These are phyloP conservation scores for Orchesella flavescens DNA, from an alignment of 2,888 invertebrate genomes.

Conservation along the genomic window DNA sequence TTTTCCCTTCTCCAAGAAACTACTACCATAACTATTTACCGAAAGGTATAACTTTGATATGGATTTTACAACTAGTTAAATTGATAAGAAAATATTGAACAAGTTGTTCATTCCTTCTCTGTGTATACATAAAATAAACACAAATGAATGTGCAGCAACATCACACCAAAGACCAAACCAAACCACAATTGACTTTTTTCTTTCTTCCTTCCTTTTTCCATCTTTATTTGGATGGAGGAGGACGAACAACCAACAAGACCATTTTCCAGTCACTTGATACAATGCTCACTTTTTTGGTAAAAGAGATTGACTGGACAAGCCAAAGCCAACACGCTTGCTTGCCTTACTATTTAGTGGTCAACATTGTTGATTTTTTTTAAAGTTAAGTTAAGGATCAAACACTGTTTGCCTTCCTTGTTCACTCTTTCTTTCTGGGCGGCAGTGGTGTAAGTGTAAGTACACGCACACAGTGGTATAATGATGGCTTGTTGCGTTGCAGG, in stretches of 20 bases:
- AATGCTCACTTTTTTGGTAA: too few species aligned
- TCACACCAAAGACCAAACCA: not conserved
- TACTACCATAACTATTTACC: too few species aligned
- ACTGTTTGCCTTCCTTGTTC: constrained; percentile 17
- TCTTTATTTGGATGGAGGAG: constrained; percentile 35
- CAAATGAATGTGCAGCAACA: not conserved
- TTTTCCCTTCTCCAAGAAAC: too few species aligned
- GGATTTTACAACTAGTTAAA: not conserved
- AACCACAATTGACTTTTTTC: not conserved
- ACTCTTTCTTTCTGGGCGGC: constrained; percentile 38
- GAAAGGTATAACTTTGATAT: too few species aligned
- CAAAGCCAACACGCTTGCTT: not conserved
- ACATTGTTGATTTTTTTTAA: constrained; percentile 11
- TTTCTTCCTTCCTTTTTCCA: constrained; percentile 24
- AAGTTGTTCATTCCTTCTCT: not conserved
- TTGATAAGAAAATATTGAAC: constrained; percentile 9
- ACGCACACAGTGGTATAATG: constrained; percentile 14
- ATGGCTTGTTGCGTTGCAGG: constrained; percentile 21
- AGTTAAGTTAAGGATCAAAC: not conserved
- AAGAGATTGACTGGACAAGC: too few species aligned
- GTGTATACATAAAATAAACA: not conserved
- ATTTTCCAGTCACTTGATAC: too few species aligned
- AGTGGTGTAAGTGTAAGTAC: constrained; percentile 3
- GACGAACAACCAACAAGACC: not conserved
- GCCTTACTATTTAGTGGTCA: not conserved